Base-by-base conservation (phyloP, 2,797 vertebrate genomes). In the Petrocephalus sullivani region DNA sequence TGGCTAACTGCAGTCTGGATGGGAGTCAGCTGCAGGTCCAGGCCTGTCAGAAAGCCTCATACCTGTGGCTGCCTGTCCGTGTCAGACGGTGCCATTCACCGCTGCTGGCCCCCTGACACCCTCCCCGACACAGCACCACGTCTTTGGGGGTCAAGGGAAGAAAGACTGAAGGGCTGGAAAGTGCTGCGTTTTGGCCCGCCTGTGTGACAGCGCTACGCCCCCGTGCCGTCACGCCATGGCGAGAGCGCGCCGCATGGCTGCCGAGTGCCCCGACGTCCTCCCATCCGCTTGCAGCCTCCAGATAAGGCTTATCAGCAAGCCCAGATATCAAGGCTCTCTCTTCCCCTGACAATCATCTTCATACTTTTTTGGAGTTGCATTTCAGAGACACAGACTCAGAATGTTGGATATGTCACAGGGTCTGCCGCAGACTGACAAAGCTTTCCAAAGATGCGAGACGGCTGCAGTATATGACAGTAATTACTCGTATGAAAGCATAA, bases 251-350 rank as follows among this genome's bases (percentile, higher is more conserved):
- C 1, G 23, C 61, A 33, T 67, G 61, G 33, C 61, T 67, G 23
- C 23, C 12, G 23, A 67, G 23, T 33, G 61, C 28, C 23, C 61
- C 12, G 61, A 3, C 28, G 12, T 33, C 61, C 61, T 67, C 23
- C 10, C 19, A 16, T 41, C 67, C 12, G 12, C 67, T 75, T 75
- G 67, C 7, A 75, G 5, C 37, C 67, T 37, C 28, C 37, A 19
- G 28, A 75, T 75, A 75, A 41, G 67, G 71, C 67, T 87, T 81
- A 86, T 87, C 88, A 33, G 28, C 37, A 60, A 21, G 56, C 46
- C 37, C 84, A 89, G 85, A 89, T 61, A 89, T 81, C 56, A 37
- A 89, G 28, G 88, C 85, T 58, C 21, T 71, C 16, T 88, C 37
- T 41, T 78, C 37, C 67, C 85, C 84, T 58, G 53, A 85, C 54